Evolutionary conservation across 1,140 invertebrate species (phyloP).

Genomic region (Drosophila orosa): DNA sequence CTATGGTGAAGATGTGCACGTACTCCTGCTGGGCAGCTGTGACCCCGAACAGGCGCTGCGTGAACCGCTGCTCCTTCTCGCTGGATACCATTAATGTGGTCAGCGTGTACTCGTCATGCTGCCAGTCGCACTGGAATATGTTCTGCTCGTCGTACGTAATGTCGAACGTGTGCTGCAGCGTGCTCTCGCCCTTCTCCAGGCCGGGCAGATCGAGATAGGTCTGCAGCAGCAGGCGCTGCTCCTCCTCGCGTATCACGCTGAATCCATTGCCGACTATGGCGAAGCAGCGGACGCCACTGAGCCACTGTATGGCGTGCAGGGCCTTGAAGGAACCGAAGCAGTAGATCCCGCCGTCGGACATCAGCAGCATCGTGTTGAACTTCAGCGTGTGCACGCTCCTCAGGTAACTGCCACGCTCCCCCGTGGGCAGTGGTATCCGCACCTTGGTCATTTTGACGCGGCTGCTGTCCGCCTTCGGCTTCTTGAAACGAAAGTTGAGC

Average conservation of each 20-base stretch:
- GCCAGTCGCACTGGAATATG: constrained; percentile 68
- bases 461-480: constrained; percentile 27
- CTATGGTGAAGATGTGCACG: constrained; percentile 64
- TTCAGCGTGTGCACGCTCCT: constrained; percentile 63
- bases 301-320: constrained; percentile 59
- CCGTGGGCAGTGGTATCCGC: constrained; percentile 55
- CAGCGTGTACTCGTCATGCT: constrained; percentile 59
- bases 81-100: constrained; percentile 32
- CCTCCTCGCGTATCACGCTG: constrained; percentile 53
- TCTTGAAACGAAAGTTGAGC: constrained; percentile 74
- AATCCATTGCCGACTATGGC: constrained; percentile 47
- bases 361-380: constrained; percentile 68
- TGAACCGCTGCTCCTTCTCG: constrained; percentile 54
- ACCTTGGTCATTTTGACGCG: constrained; percentile 65
- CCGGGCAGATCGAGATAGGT: constrained; percentile 64
- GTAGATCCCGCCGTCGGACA: constrained; percentile 70
- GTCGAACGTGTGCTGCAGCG: constrained; percentile 57
- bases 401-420: constrained; percentile 17
- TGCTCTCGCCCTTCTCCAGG: constrained; percentile 48
- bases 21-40: constrained; percentile 14
- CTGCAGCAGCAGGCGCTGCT: constrained; percentile 55
- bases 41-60: constrained; percentile 50
- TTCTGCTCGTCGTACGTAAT: constrained; percentile 74
- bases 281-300: constrained; percentile 66
- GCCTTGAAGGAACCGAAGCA: constrained; percentile 73